Percentiles rank a stretch among this genome's conserved stretches.
Evolutionary conservation across 2,113 vertebrate species (phyloP).

Genomic region (Phyllopteryx taeniolatus): DNA sequence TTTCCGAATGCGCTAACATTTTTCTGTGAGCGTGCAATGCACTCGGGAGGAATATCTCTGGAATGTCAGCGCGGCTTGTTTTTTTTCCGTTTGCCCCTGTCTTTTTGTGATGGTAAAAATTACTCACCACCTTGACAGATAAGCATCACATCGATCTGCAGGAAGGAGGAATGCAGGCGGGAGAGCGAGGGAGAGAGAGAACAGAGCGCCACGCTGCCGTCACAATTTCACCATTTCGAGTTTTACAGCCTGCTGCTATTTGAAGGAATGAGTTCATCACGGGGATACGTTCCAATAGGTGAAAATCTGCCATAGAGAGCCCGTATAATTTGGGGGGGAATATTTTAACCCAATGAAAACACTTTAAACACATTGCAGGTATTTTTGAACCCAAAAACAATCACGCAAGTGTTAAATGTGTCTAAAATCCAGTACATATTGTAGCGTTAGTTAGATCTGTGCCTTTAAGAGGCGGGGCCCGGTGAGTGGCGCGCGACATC

Average conservation of each 20-base stretch:
- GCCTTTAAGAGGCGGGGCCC: too few relatives aligned
- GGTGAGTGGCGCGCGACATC: too few relatives aligned
- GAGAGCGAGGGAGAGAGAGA: conserved; percentile 7
- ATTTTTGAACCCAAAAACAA: too few relatives aligned
- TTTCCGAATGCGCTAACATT: conserved; percentile 47
- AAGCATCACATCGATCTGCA: conserved; percentile 66
- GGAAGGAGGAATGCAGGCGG: conserved; percentile 62
- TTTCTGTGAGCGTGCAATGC: conserved; percentile 64
- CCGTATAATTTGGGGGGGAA: too few relatives aligned
- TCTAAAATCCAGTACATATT: too few relatives aligned
- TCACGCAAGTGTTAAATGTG: too few relatives aligned
- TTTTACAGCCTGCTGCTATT: conserved; percentile 7
- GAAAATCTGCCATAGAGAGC: too few relatives aligned
- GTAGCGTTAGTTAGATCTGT: too few relatives aligned
- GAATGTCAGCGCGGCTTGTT: conserved; percentile 63
- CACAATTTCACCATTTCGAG: conserved; percentile 44
- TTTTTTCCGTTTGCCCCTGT: conserved; percentile 60
- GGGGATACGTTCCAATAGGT: too few relatives aligned
- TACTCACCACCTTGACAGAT: conserved; percentile 69
- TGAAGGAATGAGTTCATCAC: background rate
- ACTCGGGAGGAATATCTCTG: conserved; percentile 65
- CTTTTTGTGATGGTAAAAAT: conserved; percentile 71
- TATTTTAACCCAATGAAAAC: too few relatives aligned
- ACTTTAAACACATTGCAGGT: too few relatives aligned
- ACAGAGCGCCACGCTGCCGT: conserved; percentile 27